These are phyloP conservation scores for Spea bombifrons DNA, from an alignment of 2,113 vertebrate genomes.

Conservation along the genomic window DNA sequence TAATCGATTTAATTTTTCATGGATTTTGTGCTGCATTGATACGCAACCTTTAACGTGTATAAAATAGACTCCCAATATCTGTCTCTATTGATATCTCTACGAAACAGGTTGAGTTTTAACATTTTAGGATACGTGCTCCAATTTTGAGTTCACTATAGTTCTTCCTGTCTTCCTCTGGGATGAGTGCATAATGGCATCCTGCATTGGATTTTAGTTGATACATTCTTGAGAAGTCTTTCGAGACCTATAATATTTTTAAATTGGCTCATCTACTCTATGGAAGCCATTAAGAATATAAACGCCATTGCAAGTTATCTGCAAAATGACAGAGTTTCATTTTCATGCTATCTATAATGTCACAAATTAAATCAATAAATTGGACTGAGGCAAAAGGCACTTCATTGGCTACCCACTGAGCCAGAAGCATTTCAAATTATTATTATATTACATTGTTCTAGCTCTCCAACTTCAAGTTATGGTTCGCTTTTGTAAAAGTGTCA, in stretches of 20 bases:
- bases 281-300: slow-evolving; percentile 6
- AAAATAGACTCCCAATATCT: not conserved
- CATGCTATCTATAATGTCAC: not conserved
- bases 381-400: slow-evolving; percentile 1
- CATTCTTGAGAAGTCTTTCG: not conserved
- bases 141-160: not conserved
- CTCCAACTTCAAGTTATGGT: not conserved
- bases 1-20: too few relatives aligned
- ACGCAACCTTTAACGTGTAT: not conserved
- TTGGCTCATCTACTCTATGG: not conserved
- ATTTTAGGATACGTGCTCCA: not conserved
- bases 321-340: slow-evolving; percentile 5
- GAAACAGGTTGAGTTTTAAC: not conserved
- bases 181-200: not conserved
- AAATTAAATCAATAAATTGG: slow-evolving; percentile 17
- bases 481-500: slow-evolving; percentile 7
- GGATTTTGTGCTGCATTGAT: too few relatives aligned
- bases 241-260: not conserved
- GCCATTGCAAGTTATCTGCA: slow-evolving; percentile 8
- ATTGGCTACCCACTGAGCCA: not conserved
- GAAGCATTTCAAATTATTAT: slow-evolving; percentile 3
- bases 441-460: slow-evolving; percentile 14
- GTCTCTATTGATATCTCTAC: not conserved
- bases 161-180: not conserved
- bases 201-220: not conserved